Conservation (phyloP, 2,113 vertebrate species). For the Tachycineta bicolor region DNA sequence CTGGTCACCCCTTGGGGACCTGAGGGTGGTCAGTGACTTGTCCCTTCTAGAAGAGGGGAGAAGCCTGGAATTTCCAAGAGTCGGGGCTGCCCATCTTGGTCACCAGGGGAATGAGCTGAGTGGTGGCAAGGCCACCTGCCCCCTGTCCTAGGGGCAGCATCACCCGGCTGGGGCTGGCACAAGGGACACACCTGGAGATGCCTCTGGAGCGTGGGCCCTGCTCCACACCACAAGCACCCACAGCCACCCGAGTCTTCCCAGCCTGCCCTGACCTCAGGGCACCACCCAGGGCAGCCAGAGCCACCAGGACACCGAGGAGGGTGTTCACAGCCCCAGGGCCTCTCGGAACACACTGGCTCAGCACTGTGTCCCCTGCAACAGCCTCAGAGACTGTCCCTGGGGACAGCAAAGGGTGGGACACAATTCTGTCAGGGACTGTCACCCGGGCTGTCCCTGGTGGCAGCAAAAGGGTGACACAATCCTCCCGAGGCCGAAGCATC, state of each 20-base stretch:
- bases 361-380: neutral
- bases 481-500: rapidly evolving
- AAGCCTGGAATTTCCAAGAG: neutral
- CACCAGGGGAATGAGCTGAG: neutral
- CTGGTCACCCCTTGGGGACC: neutral
- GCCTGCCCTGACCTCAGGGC: neutral
- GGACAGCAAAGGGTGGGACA: neutral
- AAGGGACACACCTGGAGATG: neutral
- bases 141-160: neutral
- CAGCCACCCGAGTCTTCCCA: rapidly evolving
- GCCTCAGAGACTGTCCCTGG: neutral
- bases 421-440: neutral
- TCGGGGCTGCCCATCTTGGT: neutral
- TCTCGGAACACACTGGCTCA: neutral
- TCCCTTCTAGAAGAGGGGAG: neutral
- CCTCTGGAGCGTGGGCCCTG: neutral
- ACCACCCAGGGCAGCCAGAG: neutral
- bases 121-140: neutral
- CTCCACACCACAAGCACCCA: neutral
- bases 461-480: neutral
- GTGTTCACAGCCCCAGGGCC: neutral
- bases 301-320: too few species aligned
- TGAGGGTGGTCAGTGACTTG: rapidly evolving
- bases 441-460: neutral
- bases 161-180: neutral